Evolutionary conservation across 2,797 vertebrate genomes (phyloP).

Genomic region (Halcyon leucocephala): DNA sequence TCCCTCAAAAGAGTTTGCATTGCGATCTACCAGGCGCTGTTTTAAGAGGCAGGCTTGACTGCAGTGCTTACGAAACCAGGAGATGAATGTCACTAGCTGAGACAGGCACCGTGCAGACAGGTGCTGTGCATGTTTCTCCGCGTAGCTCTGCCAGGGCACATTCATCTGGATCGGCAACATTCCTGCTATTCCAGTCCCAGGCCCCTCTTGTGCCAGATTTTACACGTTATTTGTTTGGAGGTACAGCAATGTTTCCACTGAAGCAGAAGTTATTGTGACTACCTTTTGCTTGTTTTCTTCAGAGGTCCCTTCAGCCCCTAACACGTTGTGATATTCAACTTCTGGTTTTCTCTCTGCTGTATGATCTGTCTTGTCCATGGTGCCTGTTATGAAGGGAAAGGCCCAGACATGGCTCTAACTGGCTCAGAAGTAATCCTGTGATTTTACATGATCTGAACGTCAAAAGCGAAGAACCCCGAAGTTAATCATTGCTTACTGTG

Average conservation of each 20-base stretch:
- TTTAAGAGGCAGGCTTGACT: not conserved
- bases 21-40: not conserved
- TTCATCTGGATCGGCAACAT: constrained; percentile 37
- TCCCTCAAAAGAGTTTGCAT: not conserved
- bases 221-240: not conserved
- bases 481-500: constrained; percentile 35
- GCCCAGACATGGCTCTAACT: not conserved
- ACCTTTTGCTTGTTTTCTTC: not conserved
- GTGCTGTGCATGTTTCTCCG: not conserved
- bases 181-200: constrained; percentile 15
- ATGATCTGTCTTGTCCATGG: not conserved
- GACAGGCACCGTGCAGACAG: not conserved
- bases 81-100: not conserved
- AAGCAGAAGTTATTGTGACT: not conserved
- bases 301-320: too few species aligned
- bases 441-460: constrained; percentile 12
- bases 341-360: not conserved
- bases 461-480: not conserved
- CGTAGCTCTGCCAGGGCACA: constrained; percentile 25
- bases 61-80: not conserved
- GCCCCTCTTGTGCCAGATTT: constrained; percentile 6
- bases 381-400: not conserved
- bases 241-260: not conserved
- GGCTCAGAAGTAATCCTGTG: not conserved
- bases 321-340: not conserved